Base-by-base conservation (phyloP, 2,888 invertebrate species). In the Spodoptera picta region DNA sequence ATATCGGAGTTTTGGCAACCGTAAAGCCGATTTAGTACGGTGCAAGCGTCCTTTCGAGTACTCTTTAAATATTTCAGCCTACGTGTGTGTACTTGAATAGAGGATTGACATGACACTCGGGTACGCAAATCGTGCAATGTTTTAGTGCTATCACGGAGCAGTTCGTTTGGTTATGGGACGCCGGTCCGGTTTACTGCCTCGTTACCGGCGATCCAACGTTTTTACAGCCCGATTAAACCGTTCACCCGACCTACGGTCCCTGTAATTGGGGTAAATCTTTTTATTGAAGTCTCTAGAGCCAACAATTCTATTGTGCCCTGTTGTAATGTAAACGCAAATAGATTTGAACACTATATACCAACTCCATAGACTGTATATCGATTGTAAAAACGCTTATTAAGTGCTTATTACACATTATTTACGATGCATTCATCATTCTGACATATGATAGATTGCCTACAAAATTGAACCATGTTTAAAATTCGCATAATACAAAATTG, bases 141-240 rank as follows among this genome's bases (percentile, higher is more conserved):
- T 85, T 83, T 78, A 81, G 79, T 82, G 76, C 80, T 83, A 84
- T 82, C 83, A 83, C 82, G 79, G 78, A 83, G 80, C 78, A 75
- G 81, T 77, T 79, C 71, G 77, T 85, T 86, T 74, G 83, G 85
- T 83, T 86, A 87, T 86, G 81, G 80, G 83, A 82, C 80, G 65
- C 72, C 82, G 84, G 88, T 86, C 87, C 85, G 82, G 85, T 89
- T 92, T 92, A 92, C 88, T 81, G 81, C 91, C 90, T 92, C 90
- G 91, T 93, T 92, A 92, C 90, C 84, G 88, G 81, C 88, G 85
- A 84, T 87, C 84, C 86, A 78, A 83, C 85, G 88, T 93, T 93
- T 93, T 93, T 93, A 93, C 89, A 87, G 83, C 89, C 83, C 89
- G 88, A 92, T 92, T 90, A 91, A 89, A 90, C 88, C 87, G 87